Evolutionary conservation across 1,140 invertebrate genomes (phyloP).

Genomic region (Steinernema khuongi): DNA sequence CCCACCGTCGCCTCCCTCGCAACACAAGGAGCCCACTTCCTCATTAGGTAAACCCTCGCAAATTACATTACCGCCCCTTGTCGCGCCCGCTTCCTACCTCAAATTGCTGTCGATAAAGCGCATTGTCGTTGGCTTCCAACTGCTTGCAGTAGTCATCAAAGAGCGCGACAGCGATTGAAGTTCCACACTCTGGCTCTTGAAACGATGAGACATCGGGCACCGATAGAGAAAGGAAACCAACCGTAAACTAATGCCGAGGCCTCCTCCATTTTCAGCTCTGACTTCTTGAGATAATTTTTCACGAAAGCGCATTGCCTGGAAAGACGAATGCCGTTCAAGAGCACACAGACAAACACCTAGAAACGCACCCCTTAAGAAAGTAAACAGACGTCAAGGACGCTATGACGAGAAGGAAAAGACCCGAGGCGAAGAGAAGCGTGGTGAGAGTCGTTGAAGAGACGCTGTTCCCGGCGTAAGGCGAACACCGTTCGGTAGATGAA

Average conservation of each 20-base stretch:
- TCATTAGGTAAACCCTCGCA: neutral
- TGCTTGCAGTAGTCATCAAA: conserved; percentile 54
- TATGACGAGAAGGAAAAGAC: conserved; percentile 20
- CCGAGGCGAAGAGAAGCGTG: conserved; percentile 23
- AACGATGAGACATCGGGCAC: conserved; percentile 16
- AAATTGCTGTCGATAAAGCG: conserved; percentile 53
- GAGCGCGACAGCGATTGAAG: conserved; percentile 28
- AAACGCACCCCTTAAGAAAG: conserved; percentile 5
- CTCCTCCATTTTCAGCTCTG: conserved; percentile 44
- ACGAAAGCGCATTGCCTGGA: conserved; percentile 35
- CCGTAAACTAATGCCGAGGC: conserved; percentile 49
- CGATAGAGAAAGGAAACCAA: conserved; percentile 25
- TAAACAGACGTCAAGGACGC: conserved; percentile 18
- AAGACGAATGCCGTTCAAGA: neutral
- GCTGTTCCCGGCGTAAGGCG: neutral
- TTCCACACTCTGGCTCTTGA: conserved; percentile 16
- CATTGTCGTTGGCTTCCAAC: conserved; percentile 47
- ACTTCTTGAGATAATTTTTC: conserved; percentile 45
- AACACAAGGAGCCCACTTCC: no score
- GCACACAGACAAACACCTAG: conserved; percentile 10
- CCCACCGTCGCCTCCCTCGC: no score
- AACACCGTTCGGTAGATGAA: conserved; percentile 21
- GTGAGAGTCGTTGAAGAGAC: neutral
- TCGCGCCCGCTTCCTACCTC: conserved; percentile 37
- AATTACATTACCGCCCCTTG: conserved; percentile 13